A percentile compares a stretch with the other conserved stretches of the same genome.
Conservation (phyloP, 2,113 vertebrate species). For the Notarius lentiginosus region DNA sequence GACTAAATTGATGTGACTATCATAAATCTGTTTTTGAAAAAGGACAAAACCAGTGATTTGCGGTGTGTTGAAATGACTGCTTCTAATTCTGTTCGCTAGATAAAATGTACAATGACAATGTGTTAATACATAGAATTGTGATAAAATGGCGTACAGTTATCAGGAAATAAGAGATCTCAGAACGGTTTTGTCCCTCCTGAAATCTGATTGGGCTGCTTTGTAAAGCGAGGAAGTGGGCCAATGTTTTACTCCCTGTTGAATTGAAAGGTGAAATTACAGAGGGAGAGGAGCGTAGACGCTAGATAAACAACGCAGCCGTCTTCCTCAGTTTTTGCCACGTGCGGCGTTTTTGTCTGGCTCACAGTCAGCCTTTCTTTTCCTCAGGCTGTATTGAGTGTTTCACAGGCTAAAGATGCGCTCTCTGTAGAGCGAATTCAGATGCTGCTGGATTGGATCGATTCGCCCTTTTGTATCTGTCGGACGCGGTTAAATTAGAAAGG, state of each 20-base stretch:
- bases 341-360: conserved; percentile 15
- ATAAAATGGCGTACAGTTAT: not conserved
- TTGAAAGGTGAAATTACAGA: conserved; percentile 30
- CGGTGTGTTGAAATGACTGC: too few species aligned
- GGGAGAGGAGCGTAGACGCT: not conserved
- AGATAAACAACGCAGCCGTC: not conserved
- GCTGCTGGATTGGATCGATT: conserved; percentile 35
- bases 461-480: conserved; percentile 29
- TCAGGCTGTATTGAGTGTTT: conserved; percentile 21
- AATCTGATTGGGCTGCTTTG: not conserved
- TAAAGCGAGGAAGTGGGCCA: not conserved
- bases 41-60: not conserved
- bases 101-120: not conserved
- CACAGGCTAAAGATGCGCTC: conserved; percentile 20
- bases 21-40: not conserved
- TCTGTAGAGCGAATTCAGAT: conserved; percentile 17
- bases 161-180: not conserved
- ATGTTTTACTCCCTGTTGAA: conserved; percentile 7
- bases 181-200: not conserved
- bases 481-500: conserved; percentile 14
- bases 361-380: conserved; percentile 17
- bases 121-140: not conserved
- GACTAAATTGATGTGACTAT: not conserved
- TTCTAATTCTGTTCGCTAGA: not conserved
- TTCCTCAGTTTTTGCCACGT: not conserved